Conservation (phyloP, 2,113 vertebrate genomes). For the Cynoglossus semilaevis region DNA sequence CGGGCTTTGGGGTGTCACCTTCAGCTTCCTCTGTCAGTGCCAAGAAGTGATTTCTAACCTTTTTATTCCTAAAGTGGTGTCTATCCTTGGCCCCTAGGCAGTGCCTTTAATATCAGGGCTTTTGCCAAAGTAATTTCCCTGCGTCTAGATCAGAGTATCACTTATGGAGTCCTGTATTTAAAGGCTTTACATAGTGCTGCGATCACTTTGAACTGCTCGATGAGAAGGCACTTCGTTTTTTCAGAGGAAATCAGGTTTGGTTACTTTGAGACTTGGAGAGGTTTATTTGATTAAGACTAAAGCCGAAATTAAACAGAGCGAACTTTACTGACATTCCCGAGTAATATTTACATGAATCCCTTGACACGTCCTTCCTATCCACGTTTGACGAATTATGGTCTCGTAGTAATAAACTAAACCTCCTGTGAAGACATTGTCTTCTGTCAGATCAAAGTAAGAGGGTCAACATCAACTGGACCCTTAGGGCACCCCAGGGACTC, state of each 20-base stretch:
- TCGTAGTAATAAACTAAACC: constrained; percentile 55
- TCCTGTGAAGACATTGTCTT: constrained; percentile 56
- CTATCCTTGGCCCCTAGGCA: constrained; percentile 37
- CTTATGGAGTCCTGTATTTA: constrained; percentile 56
- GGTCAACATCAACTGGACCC: constrained; percentile 66
- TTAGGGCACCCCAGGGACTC: constrained; percentile 57
- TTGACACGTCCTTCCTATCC: constrained; percentile 56
- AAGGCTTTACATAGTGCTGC: constrained; percentile 58
- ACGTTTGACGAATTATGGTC: constrained; percentile 58
- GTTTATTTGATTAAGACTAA: constrained; percentile 69
- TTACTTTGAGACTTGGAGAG: constrained; percentile 55
- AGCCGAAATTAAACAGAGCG: constrained; percentile 44
- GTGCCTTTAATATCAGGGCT: constrained; percentile 52
- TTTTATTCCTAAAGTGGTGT: constrained; percentile 47
- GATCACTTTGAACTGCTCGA: constrained; percentile 68
- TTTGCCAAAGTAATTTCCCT: constrained; percentile 38
- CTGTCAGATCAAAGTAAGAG: constrained; percentile 48
- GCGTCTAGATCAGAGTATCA: constrained; percentile 60
- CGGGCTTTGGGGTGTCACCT: constrained; percentile 44
- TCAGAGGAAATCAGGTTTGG: constrained; percentile 52
- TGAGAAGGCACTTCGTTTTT: constrained; percentile 61
- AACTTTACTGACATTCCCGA: constrained; percentile 58
- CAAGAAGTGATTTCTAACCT: constrained; percentile 30
- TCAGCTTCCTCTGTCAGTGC: constrained; percentile 8
- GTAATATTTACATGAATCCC: constrained; percentile 60